These are phyloP conservation scores for Leptinotarsa texana DNA, from an alignment of 1,140 invertebrate genomes.

Conservation along the genomic window DNA sequence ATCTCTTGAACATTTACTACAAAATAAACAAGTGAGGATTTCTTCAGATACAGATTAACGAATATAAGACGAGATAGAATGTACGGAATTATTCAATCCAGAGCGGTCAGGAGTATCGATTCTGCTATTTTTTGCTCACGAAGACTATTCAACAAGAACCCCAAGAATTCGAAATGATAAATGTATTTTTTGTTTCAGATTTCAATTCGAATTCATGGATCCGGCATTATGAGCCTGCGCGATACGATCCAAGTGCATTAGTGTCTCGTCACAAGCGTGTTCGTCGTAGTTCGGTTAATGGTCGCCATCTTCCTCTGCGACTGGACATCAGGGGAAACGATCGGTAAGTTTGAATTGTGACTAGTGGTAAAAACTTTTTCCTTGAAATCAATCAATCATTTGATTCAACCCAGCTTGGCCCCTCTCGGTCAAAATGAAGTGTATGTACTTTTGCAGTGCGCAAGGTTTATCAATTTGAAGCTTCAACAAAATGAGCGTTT, in stretches of 20 bases:
- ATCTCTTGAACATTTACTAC: too few relatives aligned
- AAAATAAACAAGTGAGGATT: too few relatives aligned
- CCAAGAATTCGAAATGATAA: too few relatives aligned
- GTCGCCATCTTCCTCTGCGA: slow-evolving; percentile 35
- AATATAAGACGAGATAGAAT: too few relatives aligned
- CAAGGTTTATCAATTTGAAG: not conserved
- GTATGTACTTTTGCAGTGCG: not conserved
- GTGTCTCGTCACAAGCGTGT: slow-evolving; percentile 43
- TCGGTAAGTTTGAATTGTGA: slow-evolving; percentile 41
- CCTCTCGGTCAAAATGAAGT: not conserved
- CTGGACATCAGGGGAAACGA: slow-evolving; percentile 49
- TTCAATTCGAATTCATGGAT: slow-evolving; percentile 52
- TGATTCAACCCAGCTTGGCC: too few relatives aligned
- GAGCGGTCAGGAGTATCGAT: too few relatives aligned
- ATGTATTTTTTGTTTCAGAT: slow-evolving; percentile 41
- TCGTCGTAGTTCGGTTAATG: slow-evolving; percentile 33
- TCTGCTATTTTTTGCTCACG: too few relatives aligned
- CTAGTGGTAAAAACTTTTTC: not conserved
- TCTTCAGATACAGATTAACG: too few relatives aligned
- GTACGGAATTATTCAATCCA: too few relatives aligned
- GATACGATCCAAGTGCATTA: slow-evolving; percentile 45
- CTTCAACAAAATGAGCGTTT: not conserved
- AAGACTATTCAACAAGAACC: too few relatives aligned
- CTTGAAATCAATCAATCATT: not conserved
- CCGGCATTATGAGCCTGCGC: slow-evolving; percentile 50